Conservation (phyloP, 2,113 vertebrate genomes). For the Orthonyx spaldingii region DNA sequence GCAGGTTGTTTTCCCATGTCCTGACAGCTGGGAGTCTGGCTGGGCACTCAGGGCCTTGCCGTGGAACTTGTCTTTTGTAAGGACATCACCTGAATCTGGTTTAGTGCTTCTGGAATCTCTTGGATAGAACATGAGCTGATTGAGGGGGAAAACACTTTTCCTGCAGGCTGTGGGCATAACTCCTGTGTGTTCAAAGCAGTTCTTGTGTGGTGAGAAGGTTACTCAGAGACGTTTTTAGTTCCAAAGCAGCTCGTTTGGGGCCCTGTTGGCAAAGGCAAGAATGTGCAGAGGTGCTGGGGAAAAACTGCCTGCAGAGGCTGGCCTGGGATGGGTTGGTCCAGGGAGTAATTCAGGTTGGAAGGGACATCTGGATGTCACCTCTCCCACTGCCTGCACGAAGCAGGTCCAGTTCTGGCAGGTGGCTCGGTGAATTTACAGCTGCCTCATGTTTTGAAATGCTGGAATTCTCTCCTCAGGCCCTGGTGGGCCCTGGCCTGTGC, state of each 20-base stretch:
- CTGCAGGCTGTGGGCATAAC: neutral
- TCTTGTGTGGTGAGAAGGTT: neutral
- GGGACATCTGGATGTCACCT: neutral
- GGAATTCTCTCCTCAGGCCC: neutral
- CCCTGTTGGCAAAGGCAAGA: neutral
- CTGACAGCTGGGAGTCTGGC: neutral
- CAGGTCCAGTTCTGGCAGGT: neutral
- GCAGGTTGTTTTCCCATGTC: neutral
- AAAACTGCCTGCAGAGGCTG: neutral
- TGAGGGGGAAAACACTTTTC: neutral
- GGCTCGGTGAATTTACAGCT: neutral
- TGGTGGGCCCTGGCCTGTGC: rapidly evolving
- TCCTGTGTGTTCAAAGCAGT: neutral
- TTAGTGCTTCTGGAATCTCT: neutral
- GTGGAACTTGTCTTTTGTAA: neutral
- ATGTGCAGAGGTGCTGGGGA: neutral
- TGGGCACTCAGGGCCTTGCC: neutral
- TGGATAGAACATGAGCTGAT: neutral
- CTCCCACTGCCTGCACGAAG: neutral
- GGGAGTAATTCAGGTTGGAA: neutral
- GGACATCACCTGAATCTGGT: neutral
- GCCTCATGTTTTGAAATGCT: neutral
- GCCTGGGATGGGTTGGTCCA: neutral
- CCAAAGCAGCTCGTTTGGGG: neutral
- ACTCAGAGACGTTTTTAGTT: neutral